Evolutionary conservation across 1,140 invertebrate species (phyloP).

Genomic region (Brachionus koreanus): DNA sequence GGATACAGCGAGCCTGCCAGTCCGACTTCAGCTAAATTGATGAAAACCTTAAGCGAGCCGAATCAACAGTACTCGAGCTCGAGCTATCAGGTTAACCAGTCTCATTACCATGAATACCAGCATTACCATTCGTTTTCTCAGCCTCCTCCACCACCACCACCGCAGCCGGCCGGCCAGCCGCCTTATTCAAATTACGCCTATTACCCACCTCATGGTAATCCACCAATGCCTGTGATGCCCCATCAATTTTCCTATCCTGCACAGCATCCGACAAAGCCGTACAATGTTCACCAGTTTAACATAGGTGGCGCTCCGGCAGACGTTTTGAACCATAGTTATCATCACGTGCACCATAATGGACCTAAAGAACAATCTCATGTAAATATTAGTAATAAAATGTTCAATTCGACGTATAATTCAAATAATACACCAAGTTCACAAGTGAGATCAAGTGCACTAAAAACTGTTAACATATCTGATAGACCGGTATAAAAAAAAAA

Average conservation of each 20-base stretch:
- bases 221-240: background rate
- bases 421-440: slow-evolving; percentile 10
- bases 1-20: background rate
- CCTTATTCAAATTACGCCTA: slow-evolving; percentile 43
- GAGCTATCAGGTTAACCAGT: background rate
- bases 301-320: background rate
- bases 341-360: slow-evolving; percentile 3
- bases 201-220: background rate
- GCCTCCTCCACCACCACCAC: slow-evolving; percentile 20
- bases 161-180: background rate
- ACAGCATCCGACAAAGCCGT: slow-evolving; percentile 39
- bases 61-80: background rate
- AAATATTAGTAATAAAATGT: slow-evolving; percentile 30
- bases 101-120: background rate
- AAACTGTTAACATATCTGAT: slow-evolving; percentile 14
- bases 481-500: slow-evolving; percentile 12
- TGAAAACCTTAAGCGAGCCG: slow-evolving; percentile 11
- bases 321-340: background rate
- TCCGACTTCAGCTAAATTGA: slow-evolving; percentile 24
- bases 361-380: slow-evolving; percentile 5
- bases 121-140: slow-evolving; percentile 9
- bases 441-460: slow-evolving; percentile 8
- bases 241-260: background rate
- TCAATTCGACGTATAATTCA: background rate
- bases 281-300: background rate